phyloP scores from a whole-genome alignment of 92 coral and sea anemone species.

The Diadumene lineata region DNA sequence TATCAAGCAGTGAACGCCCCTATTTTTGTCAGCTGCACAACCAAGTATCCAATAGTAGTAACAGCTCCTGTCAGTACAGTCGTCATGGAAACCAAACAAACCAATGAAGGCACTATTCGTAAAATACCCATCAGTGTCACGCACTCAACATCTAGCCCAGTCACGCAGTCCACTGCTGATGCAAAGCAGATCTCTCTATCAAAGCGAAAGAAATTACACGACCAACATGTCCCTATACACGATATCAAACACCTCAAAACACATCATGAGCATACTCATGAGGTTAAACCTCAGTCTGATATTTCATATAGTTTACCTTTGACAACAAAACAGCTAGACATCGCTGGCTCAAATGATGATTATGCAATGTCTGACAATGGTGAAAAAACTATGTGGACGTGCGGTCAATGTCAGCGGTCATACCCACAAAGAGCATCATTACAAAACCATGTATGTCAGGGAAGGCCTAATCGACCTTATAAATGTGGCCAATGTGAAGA shows the following conservation, averaged over 20 bases:
- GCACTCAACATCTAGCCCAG: not conserved
- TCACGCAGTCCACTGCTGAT: slow-evolving; percentile 5
- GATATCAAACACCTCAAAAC: slow-evolving; percentile 19
- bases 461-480: slow-evolving; percentile 79
- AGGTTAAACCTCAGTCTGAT: not conserved
- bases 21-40: slow-evolving; percentile 15
- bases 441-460: slow-evolving; percentile 89
- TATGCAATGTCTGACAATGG: slow-evolving; percentile 44
- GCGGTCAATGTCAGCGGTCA: slow-evolving; percentile 90
- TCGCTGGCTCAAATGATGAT: slow-evolving; percentile 16
- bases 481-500: slow-evolving; percentile 91
- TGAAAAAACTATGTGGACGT: slow-evolving; percentile 78
- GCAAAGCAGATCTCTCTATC: slow-evolving; percentile 9
- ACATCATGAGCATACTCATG: slow-evolving; percentile 11
- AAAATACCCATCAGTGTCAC: slow-evolving; percentile 16
- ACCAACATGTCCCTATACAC: slow-evolving; percentile 5
- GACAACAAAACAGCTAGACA: not conserved
- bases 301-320: not conserved
- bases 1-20: slow-evolving; percentile 18
- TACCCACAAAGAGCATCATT: slow-evolving; percentile 90
- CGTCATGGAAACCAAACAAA: slow-evolving; percentile 1
- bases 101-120: not conserved
- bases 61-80: slow-evolving; percentile 18
- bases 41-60: slow-evolving; percentile 18
- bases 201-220: slow-evolving; percentile 20